Evolutionary conservation across 2,113 vertebrate species (phyloP).

Genomic region (Patagioenas fasciata): DNA sequence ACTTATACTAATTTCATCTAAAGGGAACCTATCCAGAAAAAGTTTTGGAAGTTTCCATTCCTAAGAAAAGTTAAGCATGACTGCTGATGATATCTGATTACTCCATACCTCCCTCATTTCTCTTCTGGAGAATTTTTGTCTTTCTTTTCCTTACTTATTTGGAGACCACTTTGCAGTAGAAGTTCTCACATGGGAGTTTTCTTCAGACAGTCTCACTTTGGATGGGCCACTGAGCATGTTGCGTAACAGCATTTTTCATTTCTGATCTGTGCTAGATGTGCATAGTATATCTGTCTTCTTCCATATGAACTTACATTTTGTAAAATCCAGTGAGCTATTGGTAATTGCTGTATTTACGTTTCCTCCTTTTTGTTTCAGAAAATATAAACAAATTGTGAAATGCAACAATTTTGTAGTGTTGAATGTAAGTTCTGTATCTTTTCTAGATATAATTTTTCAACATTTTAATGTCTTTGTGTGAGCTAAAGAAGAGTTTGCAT

Average conservation of each 20-base stretch:
- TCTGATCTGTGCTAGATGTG: not conserved
- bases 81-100: not conserved
- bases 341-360: not conserved
- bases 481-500: not conserved
- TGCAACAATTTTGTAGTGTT: not conserved
- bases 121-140: not conserved
- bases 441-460: not conserved
- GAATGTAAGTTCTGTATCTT: not conserved
- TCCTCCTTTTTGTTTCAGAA: not conserved
- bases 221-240: not conserved
- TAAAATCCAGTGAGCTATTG: not conserved
- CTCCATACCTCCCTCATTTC: not conserved
- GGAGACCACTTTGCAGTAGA: not conserved
- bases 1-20: not conserved
- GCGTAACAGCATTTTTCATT: not conserved
- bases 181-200: not conserved
- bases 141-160: not conserved
- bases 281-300: not conserved
- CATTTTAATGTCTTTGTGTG: not conserved
- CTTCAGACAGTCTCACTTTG: not conserved
- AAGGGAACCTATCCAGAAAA: not conserved
- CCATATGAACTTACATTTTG: not conserved
- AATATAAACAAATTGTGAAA: not conserved
- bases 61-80: not conserved
- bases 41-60: not conserved